Percentiles rank a stretch among this genome's conserved stretches.
phyloP scores from a whole-genome alignment of 2,888 invertebrate species.

The Hyalella azteca region DNA sequence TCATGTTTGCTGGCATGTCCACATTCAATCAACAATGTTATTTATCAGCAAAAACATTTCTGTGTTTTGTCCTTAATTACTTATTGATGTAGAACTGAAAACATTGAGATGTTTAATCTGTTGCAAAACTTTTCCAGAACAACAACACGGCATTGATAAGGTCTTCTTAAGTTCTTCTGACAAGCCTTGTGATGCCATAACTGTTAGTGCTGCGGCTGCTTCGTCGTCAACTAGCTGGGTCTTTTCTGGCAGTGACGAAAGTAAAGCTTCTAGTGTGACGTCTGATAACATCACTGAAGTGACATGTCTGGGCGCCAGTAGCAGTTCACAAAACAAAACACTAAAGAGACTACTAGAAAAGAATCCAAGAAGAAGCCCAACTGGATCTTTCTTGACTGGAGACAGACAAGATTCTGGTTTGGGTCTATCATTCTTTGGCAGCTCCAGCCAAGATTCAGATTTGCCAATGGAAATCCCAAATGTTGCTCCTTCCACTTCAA shows the following conservation, averaged over 20 bases:
- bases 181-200: not conserved
- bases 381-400: not conserved
- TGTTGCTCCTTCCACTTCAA: not conserved
- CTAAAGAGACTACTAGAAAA: conserved; percentile 24
- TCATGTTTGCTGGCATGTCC: too few relatives aligned
- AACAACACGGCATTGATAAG: conserved; percentile 26
- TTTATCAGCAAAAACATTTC: too few relatives aligned
- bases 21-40: too few relatives aligned
- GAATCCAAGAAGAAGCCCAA: not conserved
- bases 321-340: not conserved
- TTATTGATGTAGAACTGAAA: too few relatives aligned
- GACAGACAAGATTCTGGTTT: not conserved
- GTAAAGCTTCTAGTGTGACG: not conserved
- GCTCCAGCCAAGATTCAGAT: not conserved
- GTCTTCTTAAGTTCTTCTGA: not conserved
- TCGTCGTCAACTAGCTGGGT: not conserved
- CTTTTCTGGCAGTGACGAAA: not conserved
- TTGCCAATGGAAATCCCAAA: not conserved
- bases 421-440: not conserved
- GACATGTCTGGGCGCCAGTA: not conserved
- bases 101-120: too few relatives aligned
- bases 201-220: not conserved
- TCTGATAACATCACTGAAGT: not conserved
- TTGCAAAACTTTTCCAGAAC: conserved; percentile 16
- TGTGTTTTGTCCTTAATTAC: too few relatives aligned